Base-by-base conservation (phyloP, 2,113 vertebrate species). In the Erythrocercus mccallii region DNA sequence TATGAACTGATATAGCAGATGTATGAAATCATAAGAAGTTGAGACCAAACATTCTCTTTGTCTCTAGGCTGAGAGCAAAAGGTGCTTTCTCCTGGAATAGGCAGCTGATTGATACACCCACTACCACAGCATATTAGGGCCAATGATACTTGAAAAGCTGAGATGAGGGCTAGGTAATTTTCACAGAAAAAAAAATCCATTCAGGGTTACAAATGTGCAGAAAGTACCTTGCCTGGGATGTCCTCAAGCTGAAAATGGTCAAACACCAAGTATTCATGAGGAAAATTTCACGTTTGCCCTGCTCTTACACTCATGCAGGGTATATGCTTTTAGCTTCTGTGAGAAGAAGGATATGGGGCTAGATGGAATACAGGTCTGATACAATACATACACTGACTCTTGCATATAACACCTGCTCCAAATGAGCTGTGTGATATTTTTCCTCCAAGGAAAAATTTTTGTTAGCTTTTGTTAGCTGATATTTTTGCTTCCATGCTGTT, bases 301-400 rank as follows among this genome's bases (percentile, higher is more conserved):
- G 23, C 25, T 66, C n/a, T 79, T 45, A 48, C 4, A 42, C 20
- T 48, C 3, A 0, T 62, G 17, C n/a, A 42, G 37, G 24, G 16
- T 4, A 0, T 6, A 44, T 0, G 1, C 9, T 62, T 53, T 66
- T 38, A 71, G 23, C 3, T 3, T 20, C 51, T 20, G 2, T 5
- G 9, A 54, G 61, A 45, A 62, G 44, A 20, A 68, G 9, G 18
- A 24, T 48, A 16, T 1, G 4, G 12, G 14, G 33, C 38, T 62
- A 33, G 61, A n/a, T 35, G 42, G 20, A 42, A 12, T 53, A 66
- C 7, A 42, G 47, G 17, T 68, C 66, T 2, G 1, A 35, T 4
- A n/a, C 21, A 70, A 50, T 3, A 40, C 22, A 28, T 7, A 53
- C 12, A 45, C 4, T 14, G 48, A 44, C 28, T 81, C 16, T 70